These are phyloP conservation scores for Eudasyphora cyanicolor DNA, from an alignment of 2,888 invertebrate species.

Conservation along the genomic window DNA sequence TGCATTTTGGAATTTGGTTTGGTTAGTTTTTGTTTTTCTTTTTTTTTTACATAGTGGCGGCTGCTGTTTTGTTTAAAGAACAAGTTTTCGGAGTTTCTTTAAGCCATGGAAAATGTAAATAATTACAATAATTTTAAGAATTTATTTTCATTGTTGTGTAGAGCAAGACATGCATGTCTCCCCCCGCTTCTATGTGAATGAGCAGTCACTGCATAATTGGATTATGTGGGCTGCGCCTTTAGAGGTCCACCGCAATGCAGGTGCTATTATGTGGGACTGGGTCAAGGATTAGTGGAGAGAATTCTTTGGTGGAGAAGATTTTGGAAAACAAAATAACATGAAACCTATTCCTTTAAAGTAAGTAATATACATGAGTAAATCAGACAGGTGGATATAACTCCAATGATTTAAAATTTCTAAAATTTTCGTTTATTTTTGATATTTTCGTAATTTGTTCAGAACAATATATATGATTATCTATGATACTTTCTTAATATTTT, in stretches of 20 bases:
- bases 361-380: too few species aligned
- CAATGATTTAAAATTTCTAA: background rate
- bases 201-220: background rate
- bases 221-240: conserved; percentile 6
- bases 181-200: too few species aligned
- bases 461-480: too few species aligned
- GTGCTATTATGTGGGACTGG: background rate
- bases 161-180: background rate
- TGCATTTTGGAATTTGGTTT: conserved; percentile 27
- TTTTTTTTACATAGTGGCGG: background rate
- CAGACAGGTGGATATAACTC: too few species aligned
- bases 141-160: conserved; percentile 38
- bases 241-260: background rate
- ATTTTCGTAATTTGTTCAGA: too few species aligned
- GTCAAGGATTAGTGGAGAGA: background rate
- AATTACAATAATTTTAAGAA: conserved; percentile 61
- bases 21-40: background rate
- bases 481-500: too few species aligned
- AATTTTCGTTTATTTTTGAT: too few species aligned
- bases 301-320: too few species aligned
- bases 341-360: too few species aligned
- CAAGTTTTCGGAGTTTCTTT: conserved; percentile 20
- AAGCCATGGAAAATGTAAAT: conserved; percentile 36
- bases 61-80: background rate
- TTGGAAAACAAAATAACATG: too few species aligned